Percentiles rank a stretch among this genome's conserved stretches.
These are phyloP conservation scores for Spea multiplicata DNA, from an alignment of 2,113 vertebrate species.

Conservation along the genomic window DNA sequence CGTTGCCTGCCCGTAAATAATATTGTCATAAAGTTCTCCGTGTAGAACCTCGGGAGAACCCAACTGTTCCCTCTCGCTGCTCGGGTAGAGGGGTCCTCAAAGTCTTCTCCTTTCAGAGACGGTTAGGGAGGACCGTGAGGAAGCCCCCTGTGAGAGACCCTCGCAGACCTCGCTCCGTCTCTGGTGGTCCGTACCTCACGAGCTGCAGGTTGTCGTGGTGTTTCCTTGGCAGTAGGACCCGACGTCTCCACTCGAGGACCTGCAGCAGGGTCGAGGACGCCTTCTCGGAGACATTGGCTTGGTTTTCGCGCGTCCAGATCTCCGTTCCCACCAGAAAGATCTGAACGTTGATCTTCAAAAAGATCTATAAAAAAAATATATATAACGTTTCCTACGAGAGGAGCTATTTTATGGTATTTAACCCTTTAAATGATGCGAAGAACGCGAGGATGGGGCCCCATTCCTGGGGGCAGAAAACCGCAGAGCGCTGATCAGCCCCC, in stretches of 20 bases:
- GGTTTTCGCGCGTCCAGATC: slow-evolving; percentile 44
- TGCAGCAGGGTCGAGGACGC: slow-evolving; percentile 15
- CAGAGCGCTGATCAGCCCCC: no score
- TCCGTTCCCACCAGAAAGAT: slow-evolving; percentile 49
- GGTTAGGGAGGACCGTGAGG: neutral
- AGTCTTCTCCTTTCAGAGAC: neutral
- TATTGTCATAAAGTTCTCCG: no score
- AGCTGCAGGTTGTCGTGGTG: slow-evolving; percentile 48
- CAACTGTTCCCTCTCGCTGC: neutral
- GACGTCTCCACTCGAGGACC: slow-evolving; percentile 38
- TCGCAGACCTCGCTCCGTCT: neutral
- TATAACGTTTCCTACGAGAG: no score
- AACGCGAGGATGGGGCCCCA: no score
- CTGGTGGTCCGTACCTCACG: slow-evolving; percentile 28
- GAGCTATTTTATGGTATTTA: no score
- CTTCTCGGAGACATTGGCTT: neutral
- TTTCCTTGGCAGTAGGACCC: slow-evolving; percentile 33
- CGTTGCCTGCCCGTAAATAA: no score
- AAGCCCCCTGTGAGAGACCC: no score
- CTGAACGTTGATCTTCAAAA: slow-evolving; percentile 31
- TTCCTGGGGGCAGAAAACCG: no score
- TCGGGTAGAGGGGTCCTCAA: neutral
- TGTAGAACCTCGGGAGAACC: no score
- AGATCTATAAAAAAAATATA: slow-evolving; percentile 37
- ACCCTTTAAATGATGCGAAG: no score